Evolutionary conservation across 2,888 invertebrate genomes (phyloP), one percentile per base, ranked within the genome.

Genomic region (Cephus runcator): DNA sequence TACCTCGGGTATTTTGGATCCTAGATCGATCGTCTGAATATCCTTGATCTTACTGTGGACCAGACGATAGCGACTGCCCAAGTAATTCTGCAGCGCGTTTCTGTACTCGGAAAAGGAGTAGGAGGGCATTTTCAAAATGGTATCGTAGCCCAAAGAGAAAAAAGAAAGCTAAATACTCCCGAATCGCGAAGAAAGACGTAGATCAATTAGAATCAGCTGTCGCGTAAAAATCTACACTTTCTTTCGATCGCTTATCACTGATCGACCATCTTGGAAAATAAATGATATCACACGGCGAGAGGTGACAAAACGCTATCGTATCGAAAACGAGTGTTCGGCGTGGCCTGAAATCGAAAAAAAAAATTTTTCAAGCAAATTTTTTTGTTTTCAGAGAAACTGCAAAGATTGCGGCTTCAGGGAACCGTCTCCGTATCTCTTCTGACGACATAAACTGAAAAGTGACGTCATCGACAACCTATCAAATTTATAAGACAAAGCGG

Each of bases 401-500:
- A 69, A 79, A 23, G 82, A 87, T 1, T 88, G 88, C 76, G 82
- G 82, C 34, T 88, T 88, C 56, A 77, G 80, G 34, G 84, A 87
- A 74, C 88, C 87, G 4, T 86, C 84, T 77, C 84, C 84, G 35
- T 85, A 83, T 56, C 77, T 83, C 30, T 84, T 87, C 73, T 84
- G 78, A 81, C 75, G 35, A 75, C 75, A 34, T 75, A 69, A 40
- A 71, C 11, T 4, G 4, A 30, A 23, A 12, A 31, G 71, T 35
- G 34, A 36, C 73, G 40, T 35, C 71, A 36, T 40, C 71, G 15
- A 34, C 69, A 68, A 80, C 75, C 30, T 30, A 75, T 73, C 31
- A 79, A 78, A 79, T 77, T 75, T 78, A 69, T 6, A 82, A 82
- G 75, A 77, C 40, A 40, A 79, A 82, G 84, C 84, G 85, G 86